Conservation (phyloP, 2,797 vertebrate genomes). For the Lateolabrax maculatus region DNA sequence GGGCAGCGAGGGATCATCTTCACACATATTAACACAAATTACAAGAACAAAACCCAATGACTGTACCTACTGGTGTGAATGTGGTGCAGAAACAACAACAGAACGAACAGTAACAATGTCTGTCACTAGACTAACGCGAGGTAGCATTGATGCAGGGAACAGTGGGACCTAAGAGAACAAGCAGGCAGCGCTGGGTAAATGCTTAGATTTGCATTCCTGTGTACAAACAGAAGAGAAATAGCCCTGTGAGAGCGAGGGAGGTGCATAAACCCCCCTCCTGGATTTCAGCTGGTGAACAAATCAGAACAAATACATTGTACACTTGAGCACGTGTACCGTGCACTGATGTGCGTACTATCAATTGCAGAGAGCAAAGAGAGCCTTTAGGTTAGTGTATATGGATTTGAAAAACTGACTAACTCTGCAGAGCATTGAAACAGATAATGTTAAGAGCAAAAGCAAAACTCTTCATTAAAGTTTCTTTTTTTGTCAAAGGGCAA, state of each 20-base stretch:
- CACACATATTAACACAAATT: constrained; percentile 36
- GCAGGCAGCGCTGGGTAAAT: constrained; percentile 73
- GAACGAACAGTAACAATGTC: constrained; percentile 37
- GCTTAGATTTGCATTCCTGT: constrained; percentile 72
- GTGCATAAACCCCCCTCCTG: constrained; percentile 40
- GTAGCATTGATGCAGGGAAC: constrained; percentile 69
- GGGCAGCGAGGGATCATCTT: constrained; percentile 34
- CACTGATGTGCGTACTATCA: constrained; percentile 55
- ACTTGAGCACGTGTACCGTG: constrained; percentile 44
- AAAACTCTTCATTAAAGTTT: constrained; percentile 50
- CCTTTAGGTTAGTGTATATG: constrained; percentile 75
- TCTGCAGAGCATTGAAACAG: constrained; percentile 49
- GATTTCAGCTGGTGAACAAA: constrained; percentile 75
- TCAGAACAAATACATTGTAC: constrained; percentile 57
- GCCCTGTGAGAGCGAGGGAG: constrained; percentile 72
- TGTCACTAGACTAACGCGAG: constrained; percentile 70
- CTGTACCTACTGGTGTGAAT: constrained; percentile 47
- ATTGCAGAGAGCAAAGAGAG: constrained; percentile 49
- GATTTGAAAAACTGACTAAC: constrained; percentile 54
- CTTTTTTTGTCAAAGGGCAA: constrained; percentile 63
- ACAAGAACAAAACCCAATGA: constrained; percentile 25
- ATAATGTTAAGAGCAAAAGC: constrained; percentile 55
- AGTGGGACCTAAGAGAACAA: constrained; percentile 74
- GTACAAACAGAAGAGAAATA: constrained; percentile 71
- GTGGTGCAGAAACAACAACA: constrained; percentile 39